Percentiles rank a stretch among this genome's conserved stretches.
Conservation (phyloP, 2,113 vertebrate genomes). For the Chroicocephalus ridibundus region DNA sequence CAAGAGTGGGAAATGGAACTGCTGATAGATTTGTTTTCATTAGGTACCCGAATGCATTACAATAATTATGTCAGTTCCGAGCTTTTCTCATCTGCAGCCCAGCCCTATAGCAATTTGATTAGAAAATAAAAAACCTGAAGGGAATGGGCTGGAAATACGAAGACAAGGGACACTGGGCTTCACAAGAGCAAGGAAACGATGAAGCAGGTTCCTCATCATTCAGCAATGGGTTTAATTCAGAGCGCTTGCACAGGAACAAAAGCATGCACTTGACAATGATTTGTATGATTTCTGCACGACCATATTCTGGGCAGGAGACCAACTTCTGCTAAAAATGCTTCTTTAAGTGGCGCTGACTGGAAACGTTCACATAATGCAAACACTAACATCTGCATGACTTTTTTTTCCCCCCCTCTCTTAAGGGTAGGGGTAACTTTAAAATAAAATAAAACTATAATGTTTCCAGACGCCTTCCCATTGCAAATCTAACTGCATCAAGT, state of each 20-base stretch:
- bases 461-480: background rate
- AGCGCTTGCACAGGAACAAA: background rate
- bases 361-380: background rate
- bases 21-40: slow-evolving; percentile 17
- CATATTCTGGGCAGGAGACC: slow-evolving; percentile 5
- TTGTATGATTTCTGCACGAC: background rate
- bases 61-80: background rate
- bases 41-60: background rate
- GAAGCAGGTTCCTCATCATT: slow-evolving; percentile 18
- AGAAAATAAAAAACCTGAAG: background rate
- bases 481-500: background rate
- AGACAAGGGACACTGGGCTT: background rate
- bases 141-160: background rate
- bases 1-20: background rate
- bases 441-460: background rate
- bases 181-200: slow-evolving; percentile 9
- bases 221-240: background rate
- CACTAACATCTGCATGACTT: background rate
- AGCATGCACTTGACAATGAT: background rate
- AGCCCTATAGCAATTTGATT: background rate
- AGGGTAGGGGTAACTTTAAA: background rate
- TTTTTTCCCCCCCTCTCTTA: background rate
- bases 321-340: slow-evolving; percentile 1
- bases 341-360: background rate
- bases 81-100: slow-evolving; percentile 1